Conservation (phyloP, 2,113 vertebrate species). For the Callorhinus ursinus region DNA sequence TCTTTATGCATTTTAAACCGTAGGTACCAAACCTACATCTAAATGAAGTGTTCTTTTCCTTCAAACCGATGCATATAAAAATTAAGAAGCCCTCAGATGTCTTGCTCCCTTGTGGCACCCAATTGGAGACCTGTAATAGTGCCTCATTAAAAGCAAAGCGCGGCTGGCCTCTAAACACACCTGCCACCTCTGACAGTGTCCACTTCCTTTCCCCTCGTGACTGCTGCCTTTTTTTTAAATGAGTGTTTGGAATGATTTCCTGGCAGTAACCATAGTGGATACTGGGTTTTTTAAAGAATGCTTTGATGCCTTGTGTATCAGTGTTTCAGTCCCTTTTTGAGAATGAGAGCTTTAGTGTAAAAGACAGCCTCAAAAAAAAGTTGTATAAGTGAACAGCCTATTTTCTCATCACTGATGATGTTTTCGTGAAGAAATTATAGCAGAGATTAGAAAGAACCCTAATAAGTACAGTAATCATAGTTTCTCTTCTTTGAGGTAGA, state of each 20-base stretch:
- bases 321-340: constrained; percentile 60
- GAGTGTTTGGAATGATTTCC: constrained; percentile 67
- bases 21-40: neutral
- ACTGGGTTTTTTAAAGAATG: constrained; percentile 66
- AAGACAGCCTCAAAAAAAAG: constrained; percentile 33
- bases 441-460: constrained; percentile 12
- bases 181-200: constrained; percentile 23
- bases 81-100: constrained; percentile 8
- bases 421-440: constrained; percentile 56
- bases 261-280: constrained; percentile 72
- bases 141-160: constrained; percentile 67
- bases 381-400: neutral
- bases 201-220: constrained; percentile 38
- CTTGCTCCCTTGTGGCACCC: constrained; percentile 43
- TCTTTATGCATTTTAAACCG: constrained; percentile 7
- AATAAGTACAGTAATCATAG: neutral
- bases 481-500: constrained; percentile 27
- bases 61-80: constrained; percentile 31
- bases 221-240: constrained; percentile 60
- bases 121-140: constrained; percentile 8
- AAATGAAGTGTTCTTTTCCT: constrained; percentile 51
- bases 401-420: constrained; percentile 44
- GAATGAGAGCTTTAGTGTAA: constrained; percentile 51
- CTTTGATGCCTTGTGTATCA: constrained; percentile 71
- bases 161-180: constrained; percentile 66